Evolutionary conservation across 64 coral and sea anemone species (phyloP).

Genomic region (Montipora foliosa): DNA sequence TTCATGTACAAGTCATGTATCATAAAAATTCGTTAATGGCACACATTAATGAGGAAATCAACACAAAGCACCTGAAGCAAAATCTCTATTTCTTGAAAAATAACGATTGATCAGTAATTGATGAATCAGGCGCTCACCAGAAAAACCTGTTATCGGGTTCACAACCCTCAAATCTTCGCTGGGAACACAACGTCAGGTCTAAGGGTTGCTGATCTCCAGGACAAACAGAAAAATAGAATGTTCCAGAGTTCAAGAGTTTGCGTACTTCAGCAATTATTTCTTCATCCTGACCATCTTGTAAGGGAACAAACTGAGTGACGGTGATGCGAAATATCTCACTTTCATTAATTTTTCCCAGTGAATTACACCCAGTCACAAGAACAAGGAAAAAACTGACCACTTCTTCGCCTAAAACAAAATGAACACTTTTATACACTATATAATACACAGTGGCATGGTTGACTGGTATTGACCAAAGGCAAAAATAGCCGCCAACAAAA

Average conservation of each 20-base stretch:
- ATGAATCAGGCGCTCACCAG: slow-evolving; percentile 66
- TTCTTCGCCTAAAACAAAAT: slow-evolving; percentile 72
- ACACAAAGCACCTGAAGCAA: no score
- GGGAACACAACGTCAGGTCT: slow-evolving; percentile 89
- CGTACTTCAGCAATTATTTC: slow-evolving; percentile 83
- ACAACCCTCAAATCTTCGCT: slow-evolving; percentile 75
- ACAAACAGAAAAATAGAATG: slow-evolving; percentile 93
- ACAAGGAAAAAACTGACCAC: slow-evolving; percentile 86
- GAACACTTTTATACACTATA: no score
- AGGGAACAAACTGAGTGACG: slow-evolving; percentile 81
- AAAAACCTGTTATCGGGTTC: slow-evolving; percentile 96
- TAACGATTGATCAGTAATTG: neutral
- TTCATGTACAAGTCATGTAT: no score
- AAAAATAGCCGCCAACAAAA: no score
- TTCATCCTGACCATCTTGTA: slow-evolving; percentile 86
- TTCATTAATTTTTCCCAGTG: slow-evolving; percentile 91
- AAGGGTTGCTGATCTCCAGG: slow-evolving; percentile 69
- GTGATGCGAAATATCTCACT: slow-evolving; percentile 93
- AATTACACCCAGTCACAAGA: slow-evolving; percentile 93
- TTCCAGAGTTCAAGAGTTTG: slow-evolving; percentile 95
- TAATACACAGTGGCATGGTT: neutral
- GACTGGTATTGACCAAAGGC: no score
- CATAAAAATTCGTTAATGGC: neutral
- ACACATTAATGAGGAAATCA: no score
- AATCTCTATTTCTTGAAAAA: no score